These are phyloP conservation scores for Phalera bucephala DNA, from an alignment of 2,888 invertebrate genomes.

Conservation along the genomic window DNA sequence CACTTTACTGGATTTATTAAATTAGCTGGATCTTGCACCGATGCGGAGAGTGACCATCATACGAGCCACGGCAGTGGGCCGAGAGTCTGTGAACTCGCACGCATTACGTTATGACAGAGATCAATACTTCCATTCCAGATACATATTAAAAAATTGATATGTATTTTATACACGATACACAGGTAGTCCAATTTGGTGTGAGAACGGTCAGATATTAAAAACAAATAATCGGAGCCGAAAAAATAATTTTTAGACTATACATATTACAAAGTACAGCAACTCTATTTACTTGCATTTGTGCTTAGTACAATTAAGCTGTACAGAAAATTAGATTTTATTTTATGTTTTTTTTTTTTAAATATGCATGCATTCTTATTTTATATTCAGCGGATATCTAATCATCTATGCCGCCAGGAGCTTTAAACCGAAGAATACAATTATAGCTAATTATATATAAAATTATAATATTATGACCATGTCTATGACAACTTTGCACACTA, in stretches of 20 bases:
- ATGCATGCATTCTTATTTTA: constrained; percentile 9
- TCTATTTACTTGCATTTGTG: constrained; percentile 16
- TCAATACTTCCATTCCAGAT: constrained; percentile 56
- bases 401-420: constrained; percentile 30
- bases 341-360: too few relatives aligned
- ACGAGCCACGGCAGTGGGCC: too few relatives aligned
- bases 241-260: constrained; percentile 17
- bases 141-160: constrained; percentile 65
- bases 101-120: constrained; percentile 46
- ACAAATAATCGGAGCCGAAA: constrained; percentile 11
- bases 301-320: constrained; percentile 12
- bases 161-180: constrained; percentile 55
- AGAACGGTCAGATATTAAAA: constrained; percentile 29
- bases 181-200: constrained; percentile 11
- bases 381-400: constrained; percentile 16
- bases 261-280: constrained; percentile 5
- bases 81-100: constrained; percentile 26
- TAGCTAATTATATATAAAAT: constrained; percentile 22
- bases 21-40: constrained; percentile 17
- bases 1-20: constrained; percentile 35
- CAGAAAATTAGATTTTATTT: too few relatives aligned
- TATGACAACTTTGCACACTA: constrained; percentile 29
- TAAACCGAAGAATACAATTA: constrained; percentile 10
- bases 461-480: constrained; percentile 34
- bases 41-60: constrained; percentile 53